These are phyloP conservation scores for Oryzias sinensis DNA, from an alignment of 2,797 vertebrate species.

Conservation along the genomic window DNA sequence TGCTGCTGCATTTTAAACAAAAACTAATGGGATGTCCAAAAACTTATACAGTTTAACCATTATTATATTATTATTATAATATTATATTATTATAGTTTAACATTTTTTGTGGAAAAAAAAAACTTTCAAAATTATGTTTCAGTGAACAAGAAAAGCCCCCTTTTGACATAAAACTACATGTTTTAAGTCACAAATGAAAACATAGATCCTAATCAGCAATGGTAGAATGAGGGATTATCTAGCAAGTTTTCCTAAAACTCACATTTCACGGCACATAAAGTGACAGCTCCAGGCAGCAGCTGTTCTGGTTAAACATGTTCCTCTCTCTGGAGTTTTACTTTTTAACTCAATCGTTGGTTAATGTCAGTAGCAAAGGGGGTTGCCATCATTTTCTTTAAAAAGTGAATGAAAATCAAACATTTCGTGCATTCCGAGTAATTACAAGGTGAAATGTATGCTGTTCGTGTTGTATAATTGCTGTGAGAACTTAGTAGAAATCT, in stretches of 20 bases:
- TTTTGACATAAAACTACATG: no score
- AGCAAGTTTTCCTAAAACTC: neutral
- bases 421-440: slow-evolving; percentile 6
- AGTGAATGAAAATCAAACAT: slow-evolving; percentile 13
- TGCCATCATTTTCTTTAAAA: neutral
- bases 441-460: slow-evolving; percentile 1
- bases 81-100: no score
- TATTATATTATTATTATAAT: no score
- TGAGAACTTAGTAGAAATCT: slow-evolving; percentile 3
- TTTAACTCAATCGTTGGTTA: neutral
- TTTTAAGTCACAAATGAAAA: no score
- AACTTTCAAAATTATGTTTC: no score
- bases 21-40: no score
- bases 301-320: slow-evolving; percentile 1
- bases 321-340: neutral
- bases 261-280: neutral
- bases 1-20: no score
- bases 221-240: no score
- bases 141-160: no score
- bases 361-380: slow-evolving; percentile 4
- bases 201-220: no score
- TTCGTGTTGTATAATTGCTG: slow-evolving; percentile 6
- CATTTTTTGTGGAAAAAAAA: no score
- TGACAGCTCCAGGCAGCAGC: slow-evolving; percentile 1
- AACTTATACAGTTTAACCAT: no score